Base-by-base conservation (phyloP, 2,888 invertebrate species). In the Ferdinandea cuprea region DNA sequence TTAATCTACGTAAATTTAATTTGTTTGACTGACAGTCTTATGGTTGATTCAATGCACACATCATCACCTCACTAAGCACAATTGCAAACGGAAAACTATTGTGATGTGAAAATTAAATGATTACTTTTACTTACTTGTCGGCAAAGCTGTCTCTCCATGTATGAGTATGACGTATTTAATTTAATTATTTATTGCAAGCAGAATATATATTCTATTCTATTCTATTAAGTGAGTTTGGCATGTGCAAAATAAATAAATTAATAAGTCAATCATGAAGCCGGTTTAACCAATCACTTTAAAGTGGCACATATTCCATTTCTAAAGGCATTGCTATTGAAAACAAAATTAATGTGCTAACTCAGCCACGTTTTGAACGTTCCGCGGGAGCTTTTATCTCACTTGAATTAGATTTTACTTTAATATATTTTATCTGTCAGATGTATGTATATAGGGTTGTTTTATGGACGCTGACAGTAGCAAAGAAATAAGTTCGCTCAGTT, bases 61-160 rank as follows among this genome's bases (percentile, higher is more conserved):
- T 13, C 25, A 35, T 40, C 44, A 3, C 37, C 17, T 59, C n/a
- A 28, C 21, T 7, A 21, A 9, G 13, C 8, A 21, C 13, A 42
- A 42, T 40, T 13, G 40, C 54, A 40, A 68, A 28, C 8, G 8
- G 17, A 54, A 19, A 32, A 54, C 19, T 44, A 40, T 32, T 54
- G 37, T 61, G 28, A 54, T 68, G 48, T 46, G 21, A 61, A 66
- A 66, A 72, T 66, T 72, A 44, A 44, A 72, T 52, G 58, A 66
- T 78, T 72, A 28, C 35, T 42, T 9, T 66, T 35, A 52, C 46
- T 15, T 44, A 30, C 37, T 42, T n/a, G 42, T 21, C 46, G 54
- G 21, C 4, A 25, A n/a, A n/a, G n/a, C n/a, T 8, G 30, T 71
- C 59, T 37, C 13, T 37, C 17, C 35, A 66, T 59, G 25, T 35